Conservation (phyloP, 2,113 vertebrate species). For the Kryptolebias marmoratus region DNA sequence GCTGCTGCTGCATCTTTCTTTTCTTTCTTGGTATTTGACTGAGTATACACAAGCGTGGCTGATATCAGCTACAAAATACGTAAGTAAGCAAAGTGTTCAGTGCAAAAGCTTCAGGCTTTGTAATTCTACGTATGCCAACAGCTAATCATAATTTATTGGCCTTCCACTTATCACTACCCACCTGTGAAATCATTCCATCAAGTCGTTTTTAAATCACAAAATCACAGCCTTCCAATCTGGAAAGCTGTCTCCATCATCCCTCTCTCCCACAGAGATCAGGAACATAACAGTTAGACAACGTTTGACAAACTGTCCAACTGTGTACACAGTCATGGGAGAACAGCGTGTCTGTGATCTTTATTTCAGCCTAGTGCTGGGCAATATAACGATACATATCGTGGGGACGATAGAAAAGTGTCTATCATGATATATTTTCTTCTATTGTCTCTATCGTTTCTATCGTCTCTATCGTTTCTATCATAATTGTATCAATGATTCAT, state of each 20-base stretch:
- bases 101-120: neutral
- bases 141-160: neutral
- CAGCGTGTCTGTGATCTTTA: neutral
- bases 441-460: too few relatives aligned
- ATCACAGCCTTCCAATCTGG: constrained; percentile 33
- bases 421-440: too few relatives aligned
- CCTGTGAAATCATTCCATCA: constrained; percentile 20
- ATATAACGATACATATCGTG: too few relatives aligned
- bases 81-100: neutral
- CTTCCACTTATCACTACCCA: neutral
- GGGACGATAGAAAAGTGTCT: too few relatives aligned
- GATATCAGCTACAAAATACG: neutral
- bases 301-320: constrained; percentile 15
- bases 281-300: constrained; percentile 12
- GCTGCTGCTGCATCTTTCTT: too few relatives aligned
- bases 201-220: constrained; percentile 16
- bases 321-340: neutral
- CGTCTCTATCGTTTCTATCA: too few relatives aligned
- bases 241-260: neutral
- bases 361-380: too few relatives aligned
- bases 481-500: too few relatives aligned
- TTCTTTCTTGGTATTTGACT: too few relatives aligned
- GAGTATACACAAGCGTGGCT: too few relatives aligned
- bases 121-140: neutral
- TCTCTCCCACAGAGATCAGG: constrained; percentile 15